phyloP scores from a whole-genome alignment of 2,113 vertebrate species.

The Elaphurus davidianus region DNA sequence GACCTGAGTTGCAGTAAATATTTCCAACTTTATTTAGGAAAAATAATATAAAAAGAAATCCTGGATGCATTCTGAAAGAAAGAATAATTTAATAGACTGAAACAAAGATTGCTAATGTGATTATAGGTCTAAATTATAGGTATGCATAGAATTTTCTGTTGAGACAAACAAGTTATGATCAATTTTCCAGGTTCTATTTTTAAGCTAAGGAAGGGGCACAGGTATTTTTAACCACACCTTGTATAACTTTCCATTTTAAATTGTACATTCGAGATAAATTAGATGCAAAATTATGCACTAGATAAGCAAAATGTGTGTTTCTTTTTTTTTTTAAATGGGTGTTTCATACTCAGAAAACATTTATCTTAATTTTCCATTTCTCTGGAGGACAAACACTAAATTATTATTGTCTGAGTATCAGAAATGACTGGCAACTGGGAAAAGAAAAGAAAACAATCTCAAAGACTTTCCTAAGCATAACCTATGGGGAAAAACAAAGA shows the following conservation, averaged over 20 bases:
- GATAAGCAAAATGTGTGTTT: not conserved
- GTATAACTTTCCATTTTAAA: not conserved
- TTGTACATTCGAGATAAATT: not conserved
- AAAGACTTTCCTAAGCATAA: not conserved
- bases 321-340: not conserved
- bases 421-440: not conserved
- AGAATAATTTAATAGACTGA: not conserved
- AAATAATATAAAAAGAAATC: not conserved
- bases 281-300: not conserved
- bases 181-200: constrained; percentile 2
- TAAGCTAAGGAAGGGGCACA: not conserved
- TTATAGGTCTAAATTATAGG: not conserved
- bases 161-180: not conserved
- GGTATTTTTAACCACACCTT: not conserved
- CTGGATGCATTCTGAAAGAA: not conserved
- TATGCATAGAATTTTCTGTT: not conserved
- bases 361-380: not conserved
- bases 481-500: not conserved
- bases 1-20: not conserved
- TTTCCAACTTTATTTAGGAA: not conserved
- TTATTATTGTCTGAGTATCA: not conserved
- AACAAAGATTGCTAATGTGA: not conserved
- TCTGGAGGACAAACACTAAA: not conserved
- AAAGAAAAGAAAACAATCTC: not conserved
- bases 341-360: not conserved